Conservation (phyloP, 2,113 vertebrate genomes). For the Heterotis niloticus region DNA sequence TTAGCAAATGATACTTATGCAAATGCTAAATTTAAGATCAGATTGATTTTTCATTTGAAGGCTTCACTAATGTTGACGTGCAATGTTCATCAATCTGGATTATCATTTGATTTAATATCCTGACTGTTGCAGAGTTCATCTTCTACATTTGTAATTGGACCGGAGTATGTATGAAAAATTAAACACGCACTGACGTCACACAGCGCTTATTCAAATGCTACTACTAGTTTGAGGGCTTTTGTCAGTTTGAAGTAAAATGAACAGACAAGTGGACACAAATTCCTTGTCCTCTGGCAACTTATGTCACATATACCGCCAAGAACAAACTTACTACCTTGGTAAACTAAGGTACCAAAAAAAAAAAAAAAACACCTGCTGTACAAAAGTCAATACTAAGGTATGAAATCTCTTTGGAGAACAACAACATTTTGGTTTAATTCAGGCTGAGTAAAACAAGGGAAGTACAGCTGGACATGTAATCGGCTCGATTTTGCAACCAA, state of each 20-base stretch:
- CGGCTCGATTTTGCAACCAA: too few relatives aligned
- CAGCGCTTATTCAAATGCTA: not conserved
- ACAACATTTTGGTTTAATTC: too few relatives aligned
- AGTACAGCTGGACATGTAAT: too few relatives aligned
- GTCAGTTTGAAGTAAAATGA: not conserved
- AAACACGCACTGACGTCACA: not conserved
- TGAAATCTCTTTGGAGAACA: too few relatives aligned
- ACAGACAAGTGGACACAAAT: not conserved
- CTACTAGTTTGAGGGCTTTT: not conserved
- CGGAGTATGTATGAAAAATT: conserved; percentile 46
- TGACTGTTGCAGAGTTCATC: conserved; percentile 61
- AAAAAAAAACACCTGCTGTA: too few relatives aligned
- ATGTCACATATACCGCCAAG: not conserved
- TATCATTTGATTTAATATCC: conserved; percentile 70
- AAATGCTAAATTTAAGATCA: conserved; percentile 63
- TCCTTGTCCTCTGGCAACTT: too few relatives aligned
- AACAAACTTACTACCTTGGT: too few relatives aligned
- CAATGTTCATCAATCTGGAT: conserved; percentile 73
- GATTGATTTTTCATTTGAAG: conserved; percentile 68
- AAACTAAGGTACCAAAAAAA: too few relatives aligned
- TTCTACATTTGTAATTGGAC: conserved; percentile 62
- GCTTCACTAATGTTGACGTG: conserved; percentile 70
- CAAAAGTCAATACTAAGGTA: too few relatives aligned
- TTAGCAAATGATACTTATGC: conserved; percentile 62
- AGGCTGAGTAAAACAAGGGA: too few relatives aligned